Percentiles rank a stretch among this genome's conserved stretches.
phyloP scores from a whole-genome alignment of 2,113 vertebrate species.

The Microcebus griseorufus region DNA sequence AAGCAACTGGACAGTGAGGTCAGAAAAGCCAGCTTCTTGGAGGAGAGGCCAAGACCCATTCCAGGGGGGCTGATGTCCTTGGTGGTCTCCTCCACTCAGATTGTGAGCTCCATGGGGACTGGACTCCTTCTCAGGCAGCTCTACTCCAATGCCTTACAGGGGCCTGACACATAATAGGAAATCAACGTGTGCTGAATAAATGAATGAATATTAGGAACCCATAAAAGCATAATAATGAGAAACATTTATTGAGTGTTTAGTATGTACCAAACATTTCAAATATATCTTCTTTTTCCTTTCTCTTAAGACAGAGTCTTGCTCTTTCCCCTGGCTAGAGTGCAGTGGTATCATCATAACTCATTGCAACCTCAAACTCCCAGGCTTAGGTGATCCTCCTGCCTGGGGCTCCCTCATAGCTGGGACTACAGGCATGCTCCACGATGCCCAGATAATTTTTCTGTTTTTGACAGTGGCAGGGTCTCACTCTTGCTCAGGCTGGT shows the following conservation, averaged over 20 bases:
- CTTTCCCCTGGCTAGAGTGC: no score
- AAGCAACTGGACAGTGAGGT: neutral
- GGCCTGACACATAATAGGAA: conserved; percentile 4
- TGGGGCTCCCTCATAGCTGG: no score
- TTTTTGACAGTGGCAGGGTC: no score
- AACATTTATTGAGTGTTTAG: neutral
- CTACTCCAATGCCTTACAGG: neutral
- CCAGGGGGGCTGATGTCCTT: neutral
- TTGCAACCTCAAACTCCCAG: no score
- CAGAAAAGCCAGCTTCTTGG: neutral
- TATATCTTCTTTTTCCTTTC: neutral
- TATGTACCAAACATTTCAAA: neutral
- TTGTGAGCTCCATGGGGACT: neutral
- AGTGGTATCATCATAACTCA: no score
- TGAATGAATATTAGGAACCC: neutral
- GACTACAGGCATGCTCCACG: accelerated
- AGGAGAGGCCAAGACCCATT: neutral
- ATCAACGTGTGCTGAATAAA: neutral
- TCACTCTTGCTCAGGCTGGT: no score
- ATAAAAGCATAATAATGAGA: neutral
- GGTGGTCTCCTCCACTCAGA: neutral
- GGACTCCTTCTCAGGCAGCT: neutral
- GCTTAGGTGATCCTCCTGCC: no score
- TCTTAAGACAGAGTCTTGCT: no score
- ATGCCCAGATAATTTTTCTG: no score